Conservation (phyloP, 2,888 invertebrate genomes). For the Lithophane ornitopus region DNA sequence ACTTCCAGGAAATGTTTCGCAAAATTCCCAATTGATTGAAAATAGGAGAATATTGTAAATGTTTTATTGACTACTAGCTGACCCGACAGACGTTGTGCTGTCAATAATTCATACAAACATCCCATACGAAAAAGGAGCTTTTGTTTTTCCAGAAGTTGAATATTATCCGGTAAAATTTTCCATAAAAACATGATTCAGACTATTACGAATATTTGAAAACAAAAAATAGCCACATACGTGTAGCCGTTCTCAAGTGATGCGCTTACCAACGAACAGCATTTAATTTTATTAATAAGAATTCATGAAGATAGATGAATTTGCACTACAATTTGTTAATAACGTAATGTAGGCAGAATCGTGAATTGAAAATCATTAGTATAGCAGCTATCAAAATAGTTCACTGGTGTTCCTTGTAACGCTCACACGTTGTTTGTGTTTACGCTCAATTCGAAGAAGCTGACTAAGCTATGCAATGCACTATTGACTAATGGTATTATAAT, state of each 20-base stretch:
- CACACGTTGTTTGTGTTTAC: slow-evolving; percentile 20
- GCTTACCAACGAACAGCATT: not conserved
- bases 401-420: not conserved
- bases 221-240: not conserved
- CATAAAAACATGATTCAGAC: not conserved
- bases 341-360: not conserved
- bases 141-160: not conserved
- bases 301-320: not conserved
- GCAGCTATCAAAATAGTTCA: slow-evolving; percentile 11
- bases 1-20: not conserved
- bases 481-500: slow-evolving; percentile 35
- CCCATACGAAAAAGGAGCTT: not conserved
- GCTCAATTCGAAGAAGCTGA: slow-evolving; percentile 25
- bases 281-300: not conserved
- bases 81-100: not conserved
- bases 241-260: not conserved
- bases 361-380: slow-evolving; percentile 4
- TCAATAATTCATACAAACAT: not conserved
- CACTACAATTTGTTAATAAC: too few relatives aligned
- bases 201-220: not conserved
- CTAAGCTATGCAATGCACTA: slow-evolving; percentile 23
- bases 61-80: not conserved
- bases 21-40: not conserved
- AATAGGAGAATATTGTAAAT: not conserved
- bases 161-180: not conserved